phyloP scores from a whole-genome alignment of 1,140 invertebrate species.

The Myzus persicae region DNA sequence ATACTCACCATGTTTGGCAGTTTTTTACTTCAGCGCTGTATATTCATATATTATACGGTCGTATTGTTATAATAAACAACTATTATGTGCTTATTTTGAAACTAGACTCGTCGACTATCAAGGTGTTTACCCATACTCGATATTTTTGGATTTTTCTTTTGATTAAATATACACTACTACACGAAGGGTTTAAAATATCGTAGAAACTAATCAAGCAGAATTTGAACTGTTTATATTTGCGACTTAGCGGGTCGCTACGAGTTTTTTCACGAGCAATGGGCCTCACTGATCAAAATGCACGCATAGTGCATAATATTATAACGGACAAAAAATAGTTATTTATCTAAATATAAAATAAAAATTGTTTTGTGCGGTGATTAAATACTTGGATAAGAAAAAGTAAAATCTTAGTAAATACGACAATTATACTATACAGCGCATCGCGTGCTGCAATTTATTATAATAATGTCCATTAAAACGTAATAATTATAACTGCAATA shows the following conservation, averaged over 20 bases:
- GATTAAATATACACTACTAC: background rate
- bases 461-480: background rate
- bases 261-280: background rate
- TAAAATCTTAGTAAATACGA: background rate
- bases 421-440: background rate
- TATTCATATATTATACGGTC: background rate
- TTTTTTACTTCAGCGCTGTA: background rate
- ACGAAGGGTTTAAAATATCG: background rate
- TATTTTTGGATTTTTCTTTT: background rate
- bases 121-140: background rate
- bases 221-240: background rate
- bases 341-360: background rate
- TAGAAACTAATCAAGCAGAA: background rate
- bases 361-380: background rate
- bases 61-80: background rate
- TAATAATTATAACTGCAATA: background rate
- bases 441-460: background rate
- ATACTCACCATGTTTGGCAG: background rate
- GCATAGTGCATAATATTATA: no score
- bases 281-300: background rate
- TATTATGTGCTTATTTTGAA: background rate
- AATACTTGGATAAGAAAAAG: background rate
- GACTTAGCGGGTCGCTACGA: background rate
- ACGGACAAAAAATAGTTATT: background rate
- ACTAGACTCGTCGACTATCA: background rate